Evolutionary conservation across 2,797 vertebrate genomes (phyloP).

Genomic region (Premnoplex brunnescens): DNA sequence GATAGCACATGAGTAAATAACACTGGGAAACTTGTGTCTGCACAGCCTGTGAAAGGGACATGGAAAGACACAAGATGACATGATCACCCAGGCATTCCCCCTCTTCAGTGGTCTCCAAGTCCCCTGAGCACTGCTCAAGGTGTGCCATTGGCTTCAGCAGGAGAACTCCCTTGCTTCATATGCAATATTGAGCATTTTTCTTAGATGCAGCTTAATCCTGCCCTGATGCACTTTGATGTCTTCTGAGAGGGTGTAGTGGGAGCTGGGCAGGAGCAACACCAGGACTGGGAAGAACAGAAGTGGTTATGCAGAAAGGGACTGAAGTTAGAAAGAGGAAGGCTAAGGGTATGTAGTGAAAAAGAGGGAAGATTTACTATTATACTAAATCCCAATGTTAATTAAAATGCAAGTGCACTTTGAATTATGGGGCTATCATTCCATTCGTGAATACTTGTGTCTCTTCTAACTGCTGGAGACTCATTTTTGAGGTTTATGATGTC

Average conservation of each 20-base stretch:
- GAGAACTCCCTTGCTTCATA: background rate
- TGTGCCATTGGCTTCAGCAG: background rate
- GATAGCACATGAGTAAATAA: background rate
- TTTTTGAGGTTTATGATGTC: constrained; percentile 5
- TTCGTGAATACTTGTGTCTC: background rate
- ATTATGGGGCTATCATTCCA: background rate
- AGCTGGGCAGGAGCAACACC: background rate
- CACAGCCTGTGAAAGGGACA: background rate
- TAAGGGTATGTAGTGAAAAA: background rate
- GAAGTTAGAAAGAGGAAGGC: background rate
- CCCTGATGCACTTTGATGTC: rapidly evolving
- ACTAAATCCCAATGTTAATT: background rate
- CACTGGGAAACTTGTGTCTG: background rate
- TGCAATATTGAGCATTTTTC: background rate
- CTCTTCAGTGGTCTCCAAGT: background rate
- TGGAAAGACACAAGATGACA: background rate
- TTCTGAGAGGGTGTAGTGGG: background rate
- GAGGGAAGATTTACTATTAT: background rate
- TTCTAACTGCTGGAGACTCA: background rate
- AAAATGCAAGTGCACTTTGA: background rate
- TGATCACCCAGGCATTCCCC: rapidly evolving
- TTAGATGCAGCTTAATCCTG: background rate
- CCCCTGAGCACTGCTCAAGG: background rate
- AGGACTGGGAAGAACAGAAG: background rate
- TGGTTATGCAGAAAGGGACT: background rate